phyloP scores from a whole-genome alignment of 2,888 invertebrate species.

The Pocota personata region DNA sequence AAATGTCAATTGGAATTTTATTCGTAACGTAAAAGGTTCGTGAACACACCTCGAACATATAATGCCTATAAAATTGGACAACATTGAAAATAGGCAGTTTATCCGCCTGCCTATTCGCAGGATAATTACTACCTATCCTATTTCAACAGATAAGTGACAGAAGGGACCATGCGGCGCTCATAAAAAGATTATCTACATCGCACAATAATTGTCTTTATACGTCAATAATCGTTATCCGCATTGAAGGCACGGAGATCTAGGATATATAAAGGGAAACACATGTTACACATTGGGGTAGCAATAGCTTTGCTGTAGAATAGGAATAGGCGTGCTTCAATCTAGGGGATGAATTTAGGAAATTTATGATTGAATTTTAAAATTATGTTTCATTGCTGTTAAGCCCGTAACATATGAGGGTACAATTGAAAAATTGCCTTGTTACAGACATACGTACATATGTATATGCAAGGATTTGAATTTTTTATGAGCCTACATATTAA shows the following conservation, averaged over 20 bases:
- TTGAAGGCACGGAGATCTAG: background rate
- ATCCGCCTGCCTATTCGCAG: background rate
- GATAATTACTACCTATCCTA: slow-evolving; percentile 14
- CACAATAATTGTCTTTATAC: slow-evolving; percentile 32
- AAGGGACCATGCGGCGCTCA: slow-evolving; percentile 16
- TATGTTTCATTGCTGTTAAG: slow-evolving; percentile 11
- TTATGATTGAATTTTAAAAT: slow-evolving; percentile 37
- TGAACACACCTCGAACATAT: slow-evolving; percentile 8
- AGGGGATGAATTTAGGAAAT: slow-evolving; percentile 12
- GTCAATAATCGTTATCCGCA: slow-evolving; percentile 47
- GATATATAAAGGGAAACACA: slow-evolving; percentile 16
- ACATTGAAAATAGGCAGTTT: background rate
- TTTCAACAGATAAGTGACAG: slow-evolving; percentile 23
- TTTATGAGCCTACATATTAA: background rate
- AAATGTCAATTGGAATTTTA: slow-evolving; percentile 8
- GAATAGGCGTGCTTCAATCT: background rate
- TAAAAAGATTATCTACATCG: slow-evolving; percentile 47
- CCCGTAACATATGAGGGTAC: slow-evolving; percentile 15
- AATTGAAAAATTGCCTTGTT: slow-evolving; percentile 13
- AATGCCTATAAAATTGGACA: slow-evolving; percentile 1
- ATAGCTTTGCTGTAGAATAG: background rate
- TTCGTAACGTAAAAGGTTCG: background rate
- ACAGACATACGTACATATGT: background rate
- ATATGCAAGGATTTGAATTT: background rate
- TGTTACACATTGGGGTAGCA: slow-evolving; percentile 1